Conservation (phyloP, 2,797 vertebrate species). For the Enoplosus armatus region DNA sequence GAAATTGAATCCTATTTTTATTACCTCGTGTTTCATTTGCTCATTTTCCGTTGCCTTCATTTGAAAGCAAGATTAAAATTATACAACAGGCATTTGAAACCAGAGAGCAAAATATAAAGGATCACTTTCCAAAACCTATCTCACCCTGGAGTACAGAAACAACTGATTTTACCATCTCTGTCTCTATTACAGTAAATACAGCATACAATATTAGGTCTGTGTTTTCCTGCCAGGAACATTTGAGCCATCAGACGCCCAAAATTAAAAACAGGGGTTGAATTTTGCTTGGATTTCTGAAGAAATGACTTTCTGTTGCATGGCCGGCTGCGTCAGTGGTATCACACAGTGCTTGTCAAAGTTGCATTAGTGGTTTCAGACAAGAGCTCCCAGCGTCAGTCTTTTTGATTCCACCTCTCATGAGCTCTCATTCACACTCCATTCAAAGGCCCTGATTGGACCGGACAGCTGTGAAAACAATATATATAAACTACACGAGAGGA, state of each 20-base stretch:
- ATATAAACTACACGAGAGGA: neutral
- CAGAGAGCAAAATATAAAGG: neutral
- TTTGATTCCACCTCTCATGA: conserved; percentile 21
- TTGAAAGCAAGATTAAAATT: conserved; percentile 2
- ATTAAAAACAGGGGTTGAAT: neutral
- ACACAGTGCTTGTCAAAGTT: conserved; percentile 22
- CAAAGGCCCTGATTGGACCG: neutral
- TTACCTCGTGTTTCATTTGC: neutral
- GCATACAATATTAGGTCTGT: conserved; percentile 9
- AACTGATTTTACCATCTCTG: neutral
- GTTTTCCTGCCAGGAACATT: conserved; percentile 29
- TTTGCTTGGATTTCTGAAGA: conserved; percentile 13
- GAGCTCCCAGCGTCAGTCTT: conserved; percentile 19
- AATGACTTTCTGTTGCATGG: conserved; percentile 13
- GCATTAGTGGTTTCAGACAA: conserved; percentile 43
- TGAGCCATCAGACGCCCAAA: neutral
- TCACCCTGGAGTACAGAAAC: neutral
- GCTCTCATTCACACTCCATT: neutral
- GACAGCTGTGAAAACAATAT: conserved; percentile 55
- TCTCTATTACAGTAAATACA: conserved; percentile 7
- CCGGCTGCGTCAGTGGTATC: conserved; percentile 27
- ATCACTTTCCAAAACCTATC: neutral
- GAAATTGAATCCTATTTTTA: neutral
- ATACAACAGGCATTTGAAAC: neutral
- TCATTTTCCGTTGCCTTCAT: neutral